Evolutionary conservation across 2,113 vertebrate species (phyloP).

Genomic region (Todiramphus chloris): DNA sequence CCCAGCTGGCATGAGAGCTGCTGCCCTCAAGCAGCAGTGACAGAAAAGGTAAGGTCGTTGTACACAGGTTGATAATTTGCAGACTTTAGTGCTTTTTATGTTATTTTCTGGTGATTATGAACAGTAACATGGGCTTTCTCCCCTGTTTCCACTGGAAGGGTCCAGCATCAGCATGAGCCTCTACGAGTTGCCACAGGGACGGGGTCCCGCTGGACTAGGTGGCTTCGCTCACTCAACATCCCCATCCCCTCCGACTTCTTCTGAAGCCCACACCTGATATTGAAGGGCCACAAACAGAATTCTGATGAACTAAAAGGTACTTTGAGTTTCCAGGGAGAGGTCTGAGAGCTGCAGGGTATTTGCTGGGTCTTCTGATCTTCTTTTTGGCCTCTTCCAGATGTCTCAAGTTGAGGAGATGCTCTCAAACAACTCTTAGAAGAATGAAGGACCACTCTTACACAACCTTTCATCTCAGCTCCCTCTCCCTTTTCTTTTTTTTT

Average conservation of each 20-base stretch:
- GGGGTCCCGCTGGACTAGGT: constrained; percentile 23
- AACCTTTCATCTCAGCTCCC: background rate
- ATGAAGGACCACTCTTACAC: constrained; percentile 1
- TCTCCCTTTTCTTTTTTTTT: background rate
- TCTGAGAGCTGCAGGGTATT: background rate
- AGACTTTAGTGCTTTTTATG: background rate
- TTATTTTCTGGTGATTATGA: background rate
- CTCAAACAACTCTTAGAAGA: constrained; percentile 14
- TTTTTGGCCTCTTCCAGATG: constrained; percentile 14
- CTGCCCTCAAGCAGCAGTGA: constrained; percentile 8
- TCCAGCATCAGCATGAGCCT: constrained; percentile 15
- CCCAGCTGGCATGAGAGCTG: constrained; percentile 21
- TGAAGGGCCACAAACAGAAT: background rate
- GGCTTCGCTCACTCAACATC: constrained; percentile 62
- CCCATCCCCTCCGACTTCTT: constrained; percentile 53
- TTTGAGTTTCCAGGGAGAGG: background rate
- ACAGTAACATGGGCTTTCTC: background rate
- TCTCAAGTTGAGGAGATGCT: background rate
- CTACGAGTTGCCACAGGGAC: background rate
- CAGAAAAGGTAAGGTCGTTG: constrained; percentile 50
- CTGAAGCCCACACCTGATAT: background rate
- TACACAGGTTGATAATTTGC: background rate
- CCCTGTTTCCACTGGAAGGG: background rate
- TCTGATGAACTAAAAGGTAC: constrained; percentile 27
- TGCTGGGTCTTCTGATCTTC: background rate